These are phyloP conservation scores for Apomyelois bistriatella DNA, from an alignment of 2,888 invertebrate genomes.

Conservation along the genomic window DNA sequence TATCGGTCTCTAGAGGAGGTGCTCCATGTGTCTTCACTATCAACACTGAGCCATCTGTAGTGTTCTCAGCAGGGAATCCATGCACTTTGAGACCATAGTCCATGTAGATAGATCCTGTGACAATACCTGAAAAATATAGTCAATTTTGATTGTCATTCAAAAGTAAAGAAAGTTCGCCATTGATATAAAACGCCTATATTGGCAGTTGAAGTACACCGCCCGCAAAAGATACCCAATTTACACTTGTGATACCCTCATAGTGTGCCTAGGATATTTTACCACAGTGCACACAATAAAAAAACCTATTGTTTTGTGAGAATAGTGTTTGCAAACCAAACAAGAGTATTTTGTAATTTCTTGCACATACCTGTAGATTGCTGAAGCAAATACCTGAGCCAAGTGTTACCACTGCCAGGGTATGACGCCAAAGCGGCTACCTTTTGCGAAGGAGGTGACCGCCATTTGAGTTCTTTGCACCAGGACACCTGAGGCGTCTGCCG, in stretches of 20 bases:
- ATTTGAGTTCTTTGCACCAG: slow-evolving; percentile 78
- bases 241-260: too few relatives aligned
- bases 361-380: slow-evolving; percentile 86
- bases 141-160: background rate
- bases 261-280: too few relatives aligned
- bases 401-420: slow-evolving; percentile 92
- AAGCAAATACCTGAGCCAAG: slow-evolving; percentile 88
- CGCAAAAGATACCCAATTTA: too few relatives aligned
- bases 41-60: slow-evolving; percentile 87
- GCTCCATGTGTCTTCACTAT: slow-evolving; percentile 90
- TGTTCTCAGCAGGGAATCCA: slow-evolving; percentile 89
- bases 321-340: too few relatives aligned
- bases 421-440: slow-evolving; percentile 84
- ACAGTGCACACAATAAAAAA: too few relatives aligned
- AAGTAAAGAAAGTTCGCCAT: too few relatives aligned
- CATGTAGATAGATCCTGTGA: slow-evolving; percentile 90
- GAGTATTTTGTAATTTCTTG: too few relatives aligned
- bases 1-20: slow-evolving; percentile 78
- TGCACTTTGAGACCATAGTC: slow-evolving; percentile 88
- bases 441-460: slow-evolving; percentile 64
- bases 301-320: too few relatives aligned
- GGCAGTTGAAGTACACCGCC: too few relatives aligned
- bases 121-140: slow-evolving; percentile 74
- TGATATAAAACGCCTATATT: too few relatives aligned
- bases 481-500: slow-evolving; percentile 49